Base-by-base conservation (phyloP, 1,140 invertebrate genomes). In the Drosophila triauraria region DNA sequence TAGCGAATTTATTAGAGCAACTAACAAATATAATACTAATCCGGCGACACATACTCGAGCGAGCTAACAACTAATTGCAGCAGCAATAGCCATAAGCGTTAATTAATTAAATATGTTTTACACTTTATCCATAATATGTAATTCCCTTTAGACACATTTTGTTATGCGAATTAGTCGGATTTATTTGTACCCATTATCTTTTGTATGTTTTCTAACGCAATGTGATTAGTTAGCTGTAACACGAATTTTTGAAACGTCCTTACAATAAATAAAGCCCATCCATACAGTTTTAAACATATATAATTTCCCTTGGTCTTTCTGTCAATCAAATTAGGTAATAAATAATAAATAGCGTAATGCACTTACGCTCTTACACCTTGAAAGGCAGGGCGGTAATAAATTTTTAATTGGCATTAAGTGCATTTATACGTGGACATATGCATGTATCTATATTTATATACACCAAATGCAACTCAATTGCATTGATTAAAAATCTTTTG, bases 181-280 rank as follows among this genome's bases (percentile, higher is more conserved):
- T 65, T 62, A 60, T 54, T 74, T 81, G 61, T 68, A 38, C 48
- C 56, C 70, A 57, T 61, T 30, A 30, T 50, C 53, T 68, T 83
- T 80, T 87, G 69, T 83, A 78, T 75, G 68, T 85, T 90, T 90
- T 80, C 35, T 88, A 80, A 68, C 32, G 57, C 78, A 88, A 81
- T 84, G 83, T 91, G 84, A 83, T 91, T 88, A 82, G 74, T 91
- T 91, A 78, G 82, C 60, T 76, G 70, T 56, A 76, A 88, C 69
- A 70, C 60, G 70, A 86, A 86, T 85, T 85, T 75, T 90, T 77
- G 69, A 88, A 90, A 88, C 84, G 84, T 88, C 84, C 84, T 88
- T 69, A 90, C 77, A 84, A 84, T 61, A 83, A 78, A 87, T 90
- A 88, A 88, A 84, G 53, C 84, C 84, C 85, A 78, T 88, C 78